phyloP scores from a whole-genome alignment of 2,888 invertebrate species.

The Tenthredo notha region DNA sequence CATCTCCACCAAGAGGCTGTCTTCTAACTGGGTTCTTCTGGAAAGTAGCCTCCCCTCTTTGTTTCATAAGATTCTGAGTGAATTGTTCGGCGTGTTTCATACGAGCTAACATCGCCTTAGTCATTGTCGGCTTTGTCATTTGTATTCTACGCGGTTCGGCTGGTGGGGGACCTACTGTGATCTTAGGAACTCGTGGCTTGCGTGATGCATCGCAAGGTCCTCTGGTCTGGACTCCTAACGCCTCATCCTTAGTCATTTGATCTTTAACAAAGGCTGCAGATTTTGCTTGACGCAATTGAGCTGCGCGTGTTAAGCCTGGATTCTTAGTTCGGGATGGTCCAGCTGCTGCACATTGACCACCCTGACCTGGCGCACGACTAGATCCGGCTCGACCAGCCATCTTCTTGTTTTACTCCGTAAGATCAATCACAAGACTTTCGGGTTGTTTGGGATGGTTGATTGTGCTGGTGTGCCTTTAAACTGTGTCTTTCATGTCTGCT shows the following conservation, averaged over 20 bases:
- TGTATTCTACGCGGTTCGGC: conserved; percentile 67
- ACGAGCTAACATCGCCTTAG: conserved; percentile 70
- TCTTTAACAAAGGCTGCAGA: conserved; percentile 62
- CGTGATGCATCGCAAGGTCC: conserved; percentile 32
- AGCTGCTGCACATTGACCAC: conserved; percentile 18
- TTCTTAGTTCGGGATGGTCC: conserved; percentile 31
- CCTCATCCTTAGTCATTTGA: conserved; percentile 47
- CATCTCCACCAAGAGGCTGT: conserved; percentile 65
- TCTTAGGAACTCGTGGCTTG: conserved; percentile 16
- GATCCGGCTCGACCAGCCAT: conserved; percentile 55
- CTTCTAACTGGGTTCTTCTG: conserved; percentile 59
- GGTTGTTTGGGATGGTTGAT: background rate
- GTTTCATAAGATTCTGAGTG: conserved; percentile 61
- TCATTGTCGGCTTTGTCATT: conserved; percentile 66
- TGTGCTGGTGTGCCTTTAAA: background rate
- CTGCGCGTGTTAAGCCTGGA: conserved; percentile 63
- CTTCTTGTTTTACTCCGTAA: background rate
- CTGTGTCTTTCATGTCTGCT: conserved; percentile 22
- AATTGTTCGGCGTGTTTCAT: conserved; percentile 63
- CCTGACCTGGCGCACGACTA: background rate
- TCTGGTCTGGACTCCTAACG: background rate
- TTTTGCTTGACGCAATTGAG: conserved; percentile 65
- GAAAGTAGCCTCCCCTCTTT: conserved; percentile 19
- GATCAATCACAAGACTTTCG: background rate
- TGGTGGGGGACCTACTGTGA: conserved; percentile 57